Base-by-base conservation (phyloP, 2,888 invertebrate genomes). In the Theristus sp. region DNA sequence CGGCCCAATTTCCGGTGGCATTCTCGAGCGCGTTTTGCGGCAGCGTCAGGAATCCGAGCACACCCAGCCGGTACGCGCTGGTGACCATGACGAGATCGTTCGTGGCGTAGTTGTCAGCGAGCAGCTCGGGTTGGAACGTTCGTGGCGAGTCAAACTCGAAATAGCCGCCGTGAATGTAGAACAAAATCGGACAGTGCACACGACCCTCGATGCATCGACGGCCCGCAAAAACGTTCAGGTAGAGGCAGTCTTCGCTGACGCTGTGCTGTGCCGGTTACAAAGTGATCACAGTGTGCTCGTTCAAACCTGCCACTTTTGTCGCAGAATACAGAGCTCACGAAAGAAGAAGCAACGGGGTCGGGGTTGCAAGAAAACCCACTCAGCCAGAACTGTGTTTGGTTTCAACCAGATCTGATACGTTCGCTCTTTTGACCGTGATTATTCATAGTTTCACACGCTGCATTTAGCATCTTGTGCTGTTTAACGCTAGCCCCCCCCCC, bases 91-190 rank as follows among this genome's bases (percentile, higher is more conserved):
- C 52, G 29, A 63, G 20, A 2, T 38, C 62, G 2, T 56, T 22
- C 22, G 59, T 29, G 1, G 59, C 63, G 52, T 60, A 62, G 57
- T 63, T 59, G 10, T 63, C 60, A 2, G 60, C 53, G 3, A 63
- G 47, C 2, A 26, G 20, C 20, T 60, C 58, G 2, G 46, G 31
- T 17, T 49, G 56, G 29, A 62, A 63, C 60, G 62, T 60, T 2
- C 25, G 2, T 2, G 62, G 56, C 13, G 63, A 46, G 47, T 60
- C 63, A 38, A 49, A 62, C n/a, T 47, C 46, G 6, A n/a, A 58
- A 1, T 47, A 60, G 2, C 62, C 62, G 24, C 62, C 61, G 59
- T 62, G 60, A 27, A 62, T 60, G 30, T 63, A 63, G 26, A 29
- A 63, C 3, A 63, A 3, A 1, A 63, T 58, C 20, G 62, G 62